Conservation (phyloP, 2,113 vertebrate species). For the Mobula hypostoma region DNA sequence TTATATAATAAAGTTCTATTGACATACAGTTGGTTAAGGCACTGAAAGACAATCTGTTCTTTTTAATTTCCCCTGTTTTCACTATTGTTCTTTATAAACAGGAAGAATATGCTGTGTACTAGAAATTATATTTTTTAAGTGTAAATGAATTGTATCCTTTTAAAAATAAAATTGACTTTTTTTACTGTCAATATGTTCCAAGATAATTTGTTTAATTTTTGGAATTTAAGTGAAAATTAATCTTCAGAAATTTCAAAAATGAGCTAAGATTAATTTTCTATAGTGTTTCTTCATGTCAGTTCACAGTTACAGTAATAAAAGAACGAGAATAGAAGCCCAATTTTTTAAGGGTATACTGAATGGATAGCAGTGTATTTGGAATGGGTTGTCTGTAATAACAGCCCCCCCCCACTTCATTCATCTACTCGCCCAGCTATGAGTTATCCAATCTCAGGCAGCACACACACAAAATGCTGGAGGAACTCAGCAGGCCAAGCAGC, state of each 20-base stretch:
- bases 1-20: neutral
- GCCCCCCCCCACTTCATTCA: neutral
- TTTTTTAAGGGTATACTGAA: neutral
- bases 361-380: neutral
- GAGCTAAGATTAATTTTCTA: neutral
- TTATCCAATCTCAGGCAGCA: too few species aligned
- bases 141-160: neutral
- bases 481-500: too few species aligned
- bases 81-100: neutral
- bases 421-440: neutral
- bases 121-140: neutral
- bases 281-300: neutral
- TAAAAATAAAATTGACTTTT: neutral
- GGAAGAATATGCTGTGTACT: neutral
- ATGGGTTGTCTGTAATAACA: neutral
- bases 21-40: neutral
- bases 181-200: neutral
- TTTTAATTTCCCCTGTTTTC: neutral
- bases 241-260: too few species aligned
- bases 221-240: neutral
- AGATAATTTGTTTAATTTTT: neutral
- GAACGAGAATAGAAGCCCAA: neutral
- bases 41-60: conserved; percentile 11
- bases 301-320: neutral
- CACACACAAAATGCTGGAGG: too few species aligned